These are phyloP conservation scores for Anniella stebbinsi DNA, from an alignment of 2,797 vertebrate species.

Conservation along the genomic window DNA sequence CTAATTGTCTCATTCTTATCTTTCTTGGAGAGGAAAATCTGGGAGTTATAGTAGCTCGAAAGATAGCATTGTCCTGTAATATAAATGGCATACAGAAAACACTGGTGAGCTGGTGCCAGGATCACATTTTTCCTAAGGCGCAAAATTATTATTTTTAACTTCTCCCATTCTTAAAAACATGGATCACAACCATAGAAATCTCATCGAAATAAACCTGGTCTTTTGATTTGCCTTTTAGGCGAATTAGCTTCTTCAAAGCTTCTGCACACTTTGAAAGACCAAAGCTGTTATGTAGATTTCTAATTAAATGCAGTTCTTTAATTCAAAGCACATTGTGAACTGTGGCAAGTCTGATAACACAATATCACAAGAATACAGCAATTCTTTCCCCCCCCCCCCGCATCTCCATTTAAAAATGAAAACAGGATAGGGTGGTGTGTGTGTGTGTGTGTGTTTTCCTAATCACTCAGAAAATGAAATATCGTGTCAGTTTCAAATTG, in stretches of 20 bases:
- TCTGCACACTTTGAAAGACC: conserved; percentile 43
- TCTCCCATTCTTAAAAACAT: conserved; percentile 70
- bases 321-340: conserved; percentile 41
- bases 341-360: conserved; percentile 32
- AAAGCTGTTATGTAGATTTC: conserved; percentile 58
- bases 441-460: not conserved
- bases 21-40: conserved; percentile 25
- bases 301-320: conserved; percentile 41
- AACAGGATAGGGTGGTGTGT: not conserved
- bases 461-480: conserved; percentile 41
- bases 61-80: conserved; percentile 32
- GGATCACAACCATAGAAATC: conserved; percentile 66
- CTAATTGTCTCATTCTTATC: conserved; percentile 39
- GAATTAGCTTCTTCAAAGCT: conserved; percentile 55
- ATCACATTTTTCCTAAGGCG: conserved; percentile 60
- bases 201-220: conserved; percentile 57
- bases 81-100: conserved; percentile 30
- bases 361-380: conserved; percentile 14
- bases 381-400: not conserved
- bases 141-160: conserved; percentile 60
- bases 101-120: conserved; percentile 54
- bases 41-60: conserved; percentile 30
- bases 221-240: conserved; percentile 63
- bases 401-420: not conserved
- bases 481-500: conserved; percentile 10